Evolutionary conservation across 2,797 vertebrate genomes (phyloP).

Genomic region (Manis javanica): DNA sequence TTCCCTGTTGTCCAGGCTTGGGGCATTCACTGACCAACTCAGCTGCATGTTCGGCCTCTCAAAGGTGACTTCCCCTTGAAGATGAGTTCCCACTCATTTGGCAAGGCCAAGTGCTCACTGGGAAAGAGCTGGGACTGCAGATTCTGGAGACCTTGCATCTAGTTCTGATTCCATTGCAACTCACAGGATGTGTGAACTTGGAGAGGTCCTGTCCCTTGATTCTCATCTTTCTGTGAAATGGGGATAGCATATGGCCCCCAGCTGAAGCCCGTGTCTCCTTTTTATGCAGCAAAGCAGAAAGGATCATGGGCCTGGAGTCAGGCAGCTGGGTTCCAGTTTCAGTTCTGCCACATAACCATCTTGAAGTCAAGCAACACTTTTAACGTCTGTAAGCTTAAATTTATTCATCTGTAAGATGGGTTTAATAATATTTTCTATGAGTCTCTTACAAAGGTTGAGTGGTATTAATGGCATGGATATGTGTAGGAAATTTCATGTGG

Average conservation of each 20-base stretch:
- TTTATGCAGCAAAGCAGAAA: neutral
- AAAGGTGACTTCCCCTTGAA: neutral
- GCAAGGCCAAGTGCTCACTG: accelerated
- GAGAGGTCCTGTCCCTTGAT: neutral
- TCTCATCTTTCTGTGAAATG: neutral
- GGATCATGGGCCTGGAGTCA: neutral
- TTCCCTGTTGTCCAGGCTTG: neutral
- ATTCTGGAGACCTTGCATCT: neutral
- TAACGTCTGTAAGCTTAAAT: neutral
- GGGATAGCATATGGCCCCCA: neutral
- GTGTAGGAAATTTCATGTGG: neutral
- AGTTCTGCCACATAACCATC: neutral
- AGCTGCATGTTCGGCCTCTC: neutral
- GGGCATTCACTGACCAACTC: neutral
- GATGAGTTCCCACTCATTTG: neutral
- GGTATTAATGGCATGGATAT: neutral
- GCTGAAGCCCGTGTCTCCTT: neutral
- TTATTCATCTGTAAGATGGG: neutral
- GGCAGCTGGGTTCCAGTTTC: neutral
- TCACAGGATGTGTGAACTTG: neutral
- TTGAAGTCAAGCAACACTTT: neutral
- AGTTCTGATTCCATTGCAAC: neutral
- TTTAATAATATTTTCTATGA: neutral
- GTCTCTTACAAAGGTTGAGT: neutral
- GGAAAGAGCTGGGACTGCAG: neutral